These are phyloP conservation scores for Ornithoptera priamus DNA, from an alignment of 2,888 invertebrate genomes.

Conservation along the genomic window DNA sequence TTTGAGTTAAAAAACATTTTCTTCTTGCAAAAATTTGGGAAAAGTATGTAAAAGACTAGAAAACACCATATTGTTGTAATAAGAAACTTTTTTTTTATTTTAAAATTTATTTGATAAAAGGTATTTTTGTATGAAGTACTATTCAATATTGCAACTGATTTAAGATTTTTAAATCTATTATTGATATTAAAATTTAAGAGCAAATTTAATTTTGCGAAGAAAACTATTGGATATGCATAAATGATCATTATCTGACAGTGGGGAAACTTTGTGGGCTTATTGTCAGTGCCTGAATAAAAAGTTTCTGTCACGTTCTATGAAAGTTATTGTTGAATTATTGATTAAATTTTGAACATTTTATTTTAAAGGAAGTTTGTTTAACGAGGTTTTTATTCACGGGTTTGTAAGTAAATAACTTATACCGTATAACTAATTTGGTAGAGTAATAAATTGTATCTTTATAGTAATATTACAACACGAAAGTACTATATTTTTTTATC, in stretches of 20 bases:
- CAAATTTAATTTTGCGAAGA: neutral
- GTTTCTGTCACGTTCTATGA: slow-evolving; percentile 9
- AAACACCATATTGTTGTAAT: neutral
- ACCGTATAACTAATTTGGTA: too few species aligned
- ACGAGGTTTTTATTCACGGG: too few species aligned
- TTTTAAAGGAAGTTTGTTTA: too few species aligned
- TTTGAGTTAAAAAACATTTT: neutral
- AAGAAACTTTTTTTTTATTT: too few species aligned
- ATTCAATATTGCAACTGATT: neutral
- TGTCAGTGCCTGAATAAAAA: slow-evolving; percentile 12
- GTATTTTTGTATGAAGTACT: neutral
- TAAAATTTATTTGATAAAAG: too few species aligned
- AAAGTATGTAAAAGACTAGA: neutral
- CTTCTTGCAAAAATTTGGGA: neutral
- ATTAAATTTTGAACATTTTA: neutral
- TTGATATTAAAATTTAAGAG: neutral
- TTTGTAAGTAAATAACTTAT: too few species aligned
- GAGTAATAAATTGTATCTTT: too few species aligned
- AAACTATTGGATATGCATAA: neutral
- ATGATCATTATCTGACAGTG: neutral
- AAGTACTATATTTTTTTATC: too few species aligned
- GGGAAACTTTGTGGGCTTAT: slow-evolving; percentile 16
- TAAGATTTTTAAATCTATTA: neutral
- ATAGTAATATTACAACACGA: too few species aligned
- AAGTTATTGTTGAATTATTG: neutral